Percentiles rank a stretch among this genome's conserved stretches.
Conservation (phyloP, 1,140 invertebrate genomes). For the Drosophila truncata region DNA sequence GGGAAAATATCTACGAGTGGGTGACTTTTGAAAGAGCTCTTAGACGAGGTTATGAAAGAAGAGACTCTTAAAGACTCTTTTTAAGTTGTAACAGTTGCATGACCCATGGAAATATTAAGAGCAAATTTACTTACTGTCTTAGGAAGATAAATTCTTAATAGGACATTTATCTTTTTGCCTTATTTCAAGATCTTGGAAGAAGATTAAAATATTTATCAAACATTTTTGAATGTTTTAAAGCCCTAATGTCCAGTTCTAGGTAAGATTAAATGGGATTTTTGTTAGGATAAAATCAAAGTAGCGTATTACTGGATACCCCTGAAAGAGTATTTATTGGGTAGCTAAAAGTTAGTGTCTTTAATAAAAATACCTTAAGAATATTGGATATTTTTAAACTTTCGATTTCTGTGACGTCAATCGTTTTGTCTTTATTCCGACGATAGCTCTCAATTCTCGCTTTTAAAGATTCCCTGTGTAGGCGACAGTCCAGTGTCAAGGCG, state of each 20-base stretch:
- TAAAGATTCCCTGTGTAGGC: not conserved
- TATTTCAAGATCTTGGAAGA: not conserved
- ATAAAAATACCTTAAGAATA: not conserved
- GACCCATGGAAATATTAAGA: not conserved
- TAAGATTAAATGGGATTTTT: not conserved
- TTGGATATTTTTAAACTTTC: not conserved
- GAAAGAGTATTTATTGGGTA: not conserved
- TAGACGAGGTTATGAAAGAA: not conserved
- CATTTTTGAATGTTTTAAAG: not conserved
- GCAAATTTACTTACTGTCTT: not conserved
- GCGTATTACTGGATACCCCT: not conserved
- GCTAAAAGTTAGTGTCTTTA: too few relatives aligned
- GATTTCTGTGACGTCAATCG: not conserved
- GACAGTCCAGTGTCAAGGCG: conserved; percentile 6
- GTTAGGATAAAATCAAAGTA: not conserved
- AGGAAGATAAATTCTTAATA: not conserved
- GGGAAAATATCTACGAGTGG: conserved; percentile 13
- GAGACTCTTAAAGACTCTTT: not conserved
- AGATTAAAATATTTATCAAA: not conserved
- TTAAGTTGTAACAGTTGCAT: not conserved
- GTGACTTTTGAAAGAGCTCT: not conserved
- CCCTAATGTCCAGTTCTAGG: too few relatives aligned
- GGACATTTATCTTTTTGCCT: not conserved
- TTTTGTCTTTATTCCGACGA: not conserved
- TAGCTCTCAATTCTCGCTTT: not conserved